A percentile compares a stretch with the other conserved stretches of the same genome.
Conservation (phyloP, 2,113 vertebrate genomes). For the Psammodynastes pulverulentus region DNA sequence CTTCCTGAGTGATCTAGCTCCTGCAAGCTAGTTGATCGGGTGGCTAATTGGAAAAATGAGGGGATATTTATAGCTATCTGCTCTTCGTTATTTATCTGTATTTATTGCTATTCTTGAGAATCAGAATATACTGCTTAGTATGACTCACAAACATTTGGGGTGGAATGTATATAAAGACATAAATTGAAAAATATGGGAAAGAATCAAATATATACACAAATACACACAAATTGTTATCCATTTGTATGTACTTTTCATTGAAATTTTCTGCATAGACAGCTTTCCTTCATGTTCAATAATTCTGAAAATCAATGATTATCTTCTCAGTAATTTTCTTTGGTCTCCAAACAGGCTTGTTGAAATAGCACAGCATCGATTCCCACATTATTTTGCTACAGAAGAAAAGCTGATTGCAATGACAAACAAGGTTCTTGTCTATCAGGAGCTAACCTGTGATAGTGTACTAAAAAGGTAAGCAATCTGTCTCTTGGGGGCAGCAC, state of each 20-base stretch:
- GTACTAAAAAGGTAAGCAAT: constrained; percentile 74
- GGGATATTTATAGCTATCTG: background rate
- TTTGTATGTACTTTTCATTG: constrained; percentile 1
- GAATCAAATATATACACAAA: background rate
- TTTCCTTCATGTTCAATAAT: background rate
- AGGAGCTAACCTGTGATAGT: constrained; percentile 77
- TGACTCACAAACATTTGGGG: background rate
- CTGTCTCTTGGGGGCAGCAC: background rate
- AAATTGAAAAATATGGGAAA: background rate
- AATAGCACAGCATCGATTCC: constrained; percentile 77
- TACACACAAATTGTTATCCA: background rate
- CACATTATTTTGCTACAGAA: constrained; percentile 70
- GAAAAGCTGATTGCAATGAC: constrained; percentile 76
- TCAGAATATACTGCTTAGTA: background rate
- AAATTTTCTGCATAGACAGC: background rate
- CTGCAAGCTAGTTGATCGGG: background rate
- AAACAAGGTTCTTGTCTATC: constrained; percentile 72
- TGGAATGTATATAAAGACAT: background rate
- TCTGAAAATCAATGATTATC: background rate
- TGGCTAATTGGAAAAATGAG: background rate
- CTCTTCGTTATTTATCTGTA: background rate
- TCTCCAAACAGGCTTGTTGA: constrained; percentile 69
- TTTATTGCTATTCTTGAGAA: background rate
- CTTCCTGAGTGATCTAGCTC: background rate
- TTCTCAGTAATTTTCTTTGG: background rate